Percentiles rank a stretch among this genome's conserved stretches.
phyloP scores from a whole-genome alignment of 2,797 vertebrate species.

The Centropyge bicolor region DNA sequence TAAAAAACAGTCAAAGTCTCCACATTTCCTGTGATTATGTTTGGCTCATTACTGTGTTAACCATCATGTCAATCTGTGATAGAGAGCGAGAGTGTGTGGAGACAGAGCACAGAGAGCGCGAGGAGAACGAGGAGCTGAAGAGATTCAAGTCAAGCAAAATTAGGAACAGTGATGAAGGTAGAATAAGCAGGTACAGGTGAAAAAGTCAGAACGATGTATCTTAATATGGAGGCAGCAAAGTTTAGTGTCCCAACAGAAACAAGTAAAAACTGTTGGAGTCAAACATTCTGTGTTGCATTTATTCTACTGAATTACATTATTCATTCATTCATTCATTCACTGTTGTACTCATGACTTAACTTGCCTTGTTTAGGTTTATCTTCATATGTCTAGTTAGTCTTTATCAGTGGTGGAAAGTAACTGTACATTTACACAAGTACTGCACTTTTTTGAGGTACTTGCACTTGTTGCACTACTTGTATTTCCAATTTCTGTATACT shows the following conservation, averaged over 20 bases:
- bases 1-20: slow-evolving; percentile 15
- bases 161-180: background rate
- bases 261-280: background rate
- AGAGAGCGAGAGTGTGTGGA: background rate
- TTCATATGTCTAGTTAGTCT: too few species aligned
- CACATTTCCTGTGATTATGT: slow-evolving; percentile 5
- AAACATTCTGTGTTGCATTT: too few species aligned
- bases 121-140: background rate
- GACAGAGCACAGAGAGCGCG: background rate
- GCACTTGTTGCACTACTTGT: too few species aligned
- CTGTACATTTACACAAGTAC: too few species aligned
- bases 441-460: too few species aligned
- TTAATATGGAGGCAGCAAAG: background rate
- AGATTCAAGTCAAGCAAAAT: background rate
- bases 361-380: too few species aligned
- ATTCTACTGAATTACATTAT: too few species aligned
- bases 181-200: background rate
- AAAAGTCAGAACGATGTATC: background rate
- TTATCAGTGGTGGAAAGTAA: too few species aligned
- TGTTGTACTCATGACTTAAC: too few species aligned
- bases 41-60: slow-evolving; percentile 16
- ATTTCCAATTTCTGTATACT: too few species aligned
- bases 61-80: background rate
- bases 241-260: background rate
- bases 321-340: too few species aligned